Evolutionary conservation across 2,797 vertebrate genomes (phyloP), one percentile per base, ranked within the genome.

Genomic region (Onychomys leucogaster): DNA sequence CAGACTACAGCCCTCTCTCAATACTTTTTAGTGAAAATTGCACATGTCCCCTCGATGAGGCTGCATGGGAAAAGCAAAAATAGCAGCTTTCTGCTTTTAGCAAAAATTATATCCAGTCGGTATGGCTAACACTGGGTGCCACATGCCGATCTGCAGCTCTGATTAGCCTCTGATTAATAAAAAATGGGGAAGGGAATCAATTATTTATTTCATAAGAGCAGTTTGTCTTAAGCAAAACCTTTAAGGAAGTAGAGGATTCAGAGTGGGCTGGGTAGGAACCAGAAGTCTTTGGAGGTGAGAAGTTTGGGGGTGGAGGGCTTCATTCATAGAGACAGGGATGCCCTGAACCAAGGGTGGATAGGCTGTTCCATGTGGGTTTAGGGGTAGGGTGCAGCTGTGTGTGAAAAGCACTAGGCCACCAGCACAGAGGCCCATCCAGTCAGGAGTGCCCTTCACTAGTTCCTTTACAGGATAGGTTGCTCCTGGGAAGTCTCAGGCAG

Each of bases 91-190:
- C 96, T 96, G 95, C 97, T 97, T 97, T 97, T 95, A 97, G 97
- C 89, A 91, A 95, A 96, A 94, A 95, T 96, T 95, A 84, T 95
- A 93, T 88, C 96, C 89, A 96, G 83, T 93, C 83, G 0, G 61
- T 67, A 90, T 94, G 96, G 97, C 96, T 96, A 89, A 96, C 92
- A 88, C 93, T 78, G 93, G 96, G 91, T 97, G 96, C 94, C 0
- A 23, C 67, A 43, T 80, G 95, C 92, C 69, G 34, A 95, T 96
- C 96, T 63, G 76, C 59, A 93, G 93, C 94, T 97, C 95, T 97
- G 97, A 97, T 96, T 97, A 97, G 97, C 91, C 96, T 98, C 96
- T 97, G 97, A 97, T 97, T 97, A 98, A 98, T 97, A 98, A 98
- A 97, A 98, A 97, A 97, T 97, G 95, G 95, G 97, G 41, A 96